These are phyloP conservation scores for Axis porcinus DNA, from an alignment of 2,113 vertebrate species.

Conservation along the genomic window DNA sequence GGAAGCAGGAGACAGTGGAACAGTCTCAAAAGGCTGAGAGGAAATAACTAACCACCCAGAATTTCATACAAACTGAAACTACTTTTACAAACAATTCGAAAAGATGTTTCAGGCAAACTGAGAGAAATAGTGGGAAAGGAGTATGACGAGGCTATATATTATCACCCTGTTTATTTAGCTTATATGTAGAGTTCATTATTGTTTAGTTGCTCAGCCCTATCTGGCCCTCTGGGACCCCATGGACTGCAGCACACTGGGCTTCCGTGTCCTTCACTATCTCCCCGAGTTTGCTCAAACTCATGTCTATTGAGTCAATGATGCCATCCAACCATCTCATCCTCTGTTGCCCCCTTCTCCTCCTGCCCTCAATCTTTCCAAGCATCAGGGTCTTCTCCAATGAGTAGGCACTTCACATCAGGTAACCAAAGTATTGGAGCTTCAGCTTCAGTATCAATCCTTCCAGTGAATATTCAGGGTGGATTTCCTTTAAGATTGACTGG, in stretches of 20 bases:
- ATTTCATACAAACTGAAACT: not conserved
- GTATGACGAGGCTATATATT: not conserved
- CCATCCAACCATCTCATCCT: not conserved
- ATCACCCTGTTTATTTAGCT: not conserved
- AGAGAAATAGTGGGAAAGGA: not conserved
- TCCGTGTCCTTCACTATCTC: not conserved
- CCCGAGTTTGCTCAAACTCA: not conserved
- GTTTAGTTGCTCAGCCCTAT: not conserved
- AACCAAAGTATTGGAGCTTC: not conserved
- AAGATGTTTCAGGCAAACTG: not conserved
- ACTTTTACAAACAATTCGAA: not conserved
- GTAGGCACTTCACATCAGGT: not conserved
- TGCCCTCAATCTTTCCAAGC: not conserved
- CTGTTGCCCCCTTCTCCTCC: not conserved
- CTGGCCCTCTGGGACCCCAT: not conserved
- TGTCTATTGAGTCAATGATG: not conserved
- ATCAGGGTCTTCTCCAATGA: not conserved
- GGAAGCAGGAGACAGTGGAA: not conserved
- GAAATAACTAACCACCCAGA: not conserved
- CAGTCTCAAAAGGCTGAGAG: not conserved
- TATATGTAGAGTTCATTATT: not conserved
- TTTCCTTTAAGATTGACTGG: not conserved
- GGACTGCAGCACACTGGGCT: not conserved
- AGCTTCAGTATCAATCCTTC: not conserved
- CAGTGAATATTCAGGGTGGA: not conserved